phyloP scores from a whole-genome alignment of 2,888 invertebrate species.

The Tachina lurida region DNA sequence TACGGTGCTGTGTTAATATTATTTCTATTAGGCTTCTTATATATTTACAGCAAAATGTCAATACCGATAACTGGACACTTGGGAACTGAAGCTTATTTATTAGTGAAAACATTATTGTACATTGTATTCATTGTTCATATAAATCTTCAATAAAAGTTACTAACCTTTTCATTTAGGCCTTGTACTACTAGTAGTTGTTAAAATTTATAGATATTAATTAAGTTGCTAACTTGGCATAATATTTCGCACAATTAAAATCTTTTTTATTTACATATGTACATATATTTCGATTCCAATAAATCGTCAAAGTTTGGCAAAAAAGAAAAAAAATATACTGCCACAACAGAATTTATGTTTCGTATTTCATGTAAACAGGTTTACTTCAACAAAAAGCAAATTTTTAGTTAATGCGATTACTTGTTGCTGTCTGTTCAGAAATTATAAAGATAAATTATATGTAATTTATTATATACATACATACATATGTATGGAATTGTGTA shows the following conservation, averaged over 20 bases:
- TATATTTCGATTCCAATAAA: not conserved
- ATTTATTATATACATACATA: too few relatives aligned
- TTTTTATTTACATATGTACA: not conserved
- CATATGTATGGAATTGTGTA: too few relatives aligned
- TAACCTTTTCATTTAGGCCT: not conserved
- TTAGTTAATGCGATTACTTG: too few relatives aligned
- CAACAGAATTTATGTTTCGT: not conserved
- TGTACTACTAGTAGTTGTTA: not conserved
- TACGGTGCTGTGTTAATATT: not conserved
- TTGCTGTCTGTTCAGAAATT: not conserved
- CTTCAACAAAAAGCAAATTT: too few relatives aligned
- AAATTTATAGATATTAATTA: constrained; percentile 4
- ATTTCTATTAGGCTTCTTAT: not conserved
- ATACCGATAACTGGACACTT: constrained; percentile 4
- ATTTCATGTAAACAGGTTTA: not conserved
- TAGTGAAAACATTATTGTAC: not conserved
- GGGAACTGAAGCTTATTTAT: not conserved
- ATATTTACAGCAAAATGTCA: constrained; percentile 5
- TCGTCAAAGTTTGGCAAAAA: constrained; percentile 3
- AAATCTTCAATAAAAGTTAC: constrained; percentile 1
- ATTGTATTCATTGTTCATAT: not conserved
- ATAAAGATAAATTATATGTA: not conserved
- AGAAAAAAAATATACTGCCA: not conserved
- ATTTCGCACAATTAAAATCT: not conserved
- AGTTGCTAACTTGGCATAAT: not conserved